Base-by-base conservation (phyloP, 2,797 vertebrate species). In the Coendou prehensilis region DNA sequence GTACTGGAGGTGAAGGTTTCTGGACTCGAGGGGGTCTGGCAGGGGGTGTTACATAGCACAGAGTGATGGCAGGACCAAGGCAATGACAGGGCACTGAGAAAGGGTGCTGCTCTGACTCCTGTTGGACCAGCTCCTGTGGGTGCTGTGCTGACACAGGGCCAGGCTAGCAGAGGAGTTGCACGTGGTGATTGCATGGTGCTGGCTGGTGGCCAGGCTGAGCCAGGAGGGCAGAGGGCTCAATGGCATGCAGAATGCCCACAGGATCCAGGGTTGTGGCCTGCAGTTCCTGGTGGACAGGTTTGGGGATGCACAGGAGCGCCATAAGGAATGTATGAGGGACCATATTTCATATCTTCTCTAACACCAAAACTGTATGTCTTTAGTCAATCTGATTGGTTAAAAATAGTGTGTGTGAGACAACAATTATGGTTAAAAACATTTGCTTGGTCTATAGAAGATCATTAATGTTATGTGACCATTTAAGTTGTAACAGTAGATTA, bases 391-490 rank as follows among this genome's bases (percentile, higher is more conserved):
- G 28, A 83, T 41, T 50, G 41, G 83, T 56, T 71, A 87, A 30
- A 82, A 93, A n/a, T 18, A 88, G 28, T 45, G 33, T 33, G 6
- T 84, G 10, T 17, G 47, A 41, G n/a, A 98, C 97, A 97, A 98
- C 98, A 98, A 91, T 96, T 97, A 97, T 97, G 96, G 97, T 98
- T 95, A 93, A 94, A 97, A 97, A 96, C 94, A 97, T 96, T 97
- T 92, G 64, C 61, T 97, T 98, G 97, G 84, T 97, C 97, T 96
- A 59, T 64, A 96, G 73, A 96, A 91, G 96, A 98, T 97, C 96
- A 78, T 95, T 93, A 97, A 97, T 97, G 96, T 97, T 97, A 97
- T 97, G 96, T 97, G 96, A 98, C 98, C 97, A 97, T 97, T 94
- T 93, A 97, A 93, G 95, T 97, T 98, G 92, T 98, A 98, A 97